Percentiles rank a stretch among this genome's conserved stretches.
phyloP scores from a whole-genome alignment of 2,888 invertebrate genomes.

The Exephanes ischioxanthus region DNA sequence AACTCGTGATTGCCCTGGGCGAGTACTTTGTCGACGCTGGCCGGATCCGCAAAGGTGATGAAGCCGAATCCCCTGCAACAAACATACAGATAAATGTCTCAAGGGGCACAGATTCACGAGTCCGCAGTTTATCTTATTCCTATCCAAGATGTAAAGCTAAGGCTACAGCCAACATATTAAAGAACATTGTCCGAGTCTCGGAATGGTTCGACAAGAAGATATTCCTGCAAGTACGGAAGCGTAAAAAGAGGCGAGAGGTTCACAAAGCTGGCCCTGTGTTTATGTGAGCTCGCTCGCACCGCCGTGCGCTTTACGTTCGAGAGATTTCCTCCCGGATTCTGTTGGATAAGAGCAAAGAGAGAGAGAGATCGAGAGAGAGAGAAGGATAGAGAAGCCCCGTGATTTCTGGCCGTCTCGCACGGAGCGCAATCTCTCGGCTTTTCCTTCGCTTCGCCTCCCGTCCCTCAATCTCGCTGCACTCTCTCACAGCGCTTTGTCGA shows the following conservation, averaged over 20 bases:
- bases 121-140: neutral
- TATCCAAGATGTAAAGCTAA: neutral
- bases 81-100: constrained; percentile 62
- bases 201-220: constrained; percentile 6
- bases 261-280: neutral
- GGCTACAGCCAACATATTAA: neutral
- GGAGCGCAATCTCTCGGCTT: constrained; percentile 41
- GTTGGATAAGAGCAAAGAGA: constrained; percentile 13
- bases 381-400: constrained; percentile 26
- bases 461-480: constrained; percentile 17
- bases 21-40: constrained; percentile 99
- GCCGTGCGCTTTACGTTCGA: constrained; percentile 17
- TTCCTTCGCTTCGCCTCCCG: constrained; percentile 13
- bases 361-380: neutral
- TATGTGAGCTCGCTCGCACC: constrained; percentile 5
- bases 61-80: constrained; percentile 99
- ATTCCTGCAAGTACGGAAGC: constrained; percentile 6
- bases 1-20: constrained; percentile 99
- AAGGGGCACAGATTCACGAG: constrained; percentile 20
- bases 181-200: constrained; percentile 32
- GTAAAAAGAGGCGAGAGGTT: constrained; percentile 10
- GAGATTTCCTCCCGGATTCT: constrained; percentile 27
- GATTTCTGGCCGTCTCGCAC: constrained; percentile 53
- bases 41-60: constrained; percentile 99
- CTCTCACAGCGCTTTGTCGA: constrained; percentile 40